Evolutionary conservation across 2,113 vertebrate genomes (phyloP), one percentile per base, ranked within the genome.

Genomic region (Eptesicus fuscus): DNA sequence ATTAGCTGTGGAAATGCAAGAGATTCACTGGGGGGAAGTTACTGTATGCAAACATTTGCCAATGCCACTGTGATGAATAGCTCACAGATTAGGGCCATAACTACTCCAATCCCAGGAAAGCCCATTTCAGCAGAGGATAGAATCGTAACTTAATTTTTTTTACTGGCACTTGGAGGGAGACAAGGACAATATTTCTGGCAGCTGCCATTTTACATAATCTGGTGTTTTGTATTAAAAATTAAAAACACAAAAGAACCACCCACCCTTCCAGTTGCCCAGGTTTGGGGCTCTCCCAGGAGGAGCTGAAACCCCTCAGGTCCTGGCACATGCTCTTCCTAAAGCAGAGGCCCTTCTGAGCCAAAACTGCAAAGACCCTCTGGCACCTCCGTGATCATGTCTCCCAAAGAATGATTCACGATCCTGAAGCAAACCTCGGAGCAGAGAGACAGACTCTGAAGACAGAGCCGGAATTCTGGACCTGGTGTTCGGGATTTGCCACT

Each of bases 131-230:
- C 4, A 97, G 96, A 98, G 97, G 93, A 88, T 49, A 96, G 96
- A 97, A 97, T 97, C 96, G 87, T 97, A 97, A 98, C 97, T 98
- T 98, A 97, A 97, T 96, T 94, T 98, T 98, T 98, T 98, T 98
- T 98, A 92, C 85, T 92, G 93, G 91, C 65, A 91, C 84, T 96
- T 93, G 49, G 73, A 97, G 96, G 96, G 92, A 97, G 96, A 98
- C 67, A 90, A 98, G 97, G 97, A 97, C 97, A 97, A 92, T 98
- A 98, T 97, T 98, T 97, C 97, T 97, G 95, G 83, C 78, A 89
- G 51, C 85, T 97, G 91, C 74, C 89, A 93, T 84, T 96, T 95
- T 82, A 83, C 44, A 83, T 65, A 84, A 89, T 80, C 56, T 95
- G 61, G 35, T 44, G n/a, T 76, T 96, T 88, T 70, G 18, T 79